These are phyloP conservation scores for Nomada ferruginata DNA, from an alignment of 2,888 invertebrate species.

Conservation along the genomic window DNA sequence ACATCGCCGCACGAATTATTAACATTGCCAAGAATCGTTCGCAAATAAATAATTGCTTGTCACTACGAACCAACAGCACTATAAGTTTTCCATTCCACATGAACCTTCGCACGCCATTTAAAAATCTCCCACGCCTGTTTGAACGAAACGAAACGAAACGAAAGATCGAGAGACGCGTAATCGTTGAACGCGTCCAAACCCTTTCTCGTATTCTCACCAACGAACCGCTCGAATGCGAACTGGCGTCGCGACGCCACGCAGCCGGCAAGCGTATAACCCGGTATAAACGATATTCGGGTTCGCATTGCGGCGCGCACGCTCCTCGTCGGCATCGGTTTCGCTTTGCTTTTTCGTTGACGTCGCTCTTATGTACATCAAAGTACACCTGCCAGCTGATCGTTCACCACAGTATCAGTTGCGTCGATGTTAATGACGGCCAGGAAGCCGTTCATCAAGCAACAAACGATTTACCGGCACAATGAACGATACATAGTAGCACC, in stretches of 20 bases:
- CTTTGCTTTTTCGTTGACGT: conserved; percentile 41
- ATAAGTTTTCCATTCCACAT: no score
- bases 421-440: conserved; percentile 16
- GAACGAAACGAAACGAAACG: background rate
- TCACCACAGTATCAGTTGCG: background rate
- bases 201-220: conserved; percentile 35
- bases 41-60: no score
- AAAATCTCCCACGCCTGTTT: background rate
- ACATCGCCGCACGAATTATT: no score
- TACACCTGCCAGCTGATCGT: conserved; percentile 40
- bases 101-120: background rate
- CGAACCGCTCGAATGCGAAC: conserved; percentile 50
- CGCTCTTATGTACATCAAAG: conserved; percentile 6
- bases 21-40: no score
- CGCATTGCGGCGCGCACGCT: conserved; percentile 58
- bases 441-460: background rate
- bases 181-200: conserved; percentile 2
- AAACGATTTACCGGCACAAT: background rate
- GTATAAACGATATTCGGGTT: conserved; percentile 56
- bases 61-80: no score
- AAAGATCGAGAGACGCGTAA: background rate
- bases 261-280: conserved; percentile 61
- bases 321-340: conserved; percentile 40
- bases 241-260: conserved; percentile 58
- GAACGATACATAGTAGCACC: background rate